phyloP scores from a whole-genome alignment of 2,888 invertebrate genomes.

The Drosophila ochracea region DNA sequence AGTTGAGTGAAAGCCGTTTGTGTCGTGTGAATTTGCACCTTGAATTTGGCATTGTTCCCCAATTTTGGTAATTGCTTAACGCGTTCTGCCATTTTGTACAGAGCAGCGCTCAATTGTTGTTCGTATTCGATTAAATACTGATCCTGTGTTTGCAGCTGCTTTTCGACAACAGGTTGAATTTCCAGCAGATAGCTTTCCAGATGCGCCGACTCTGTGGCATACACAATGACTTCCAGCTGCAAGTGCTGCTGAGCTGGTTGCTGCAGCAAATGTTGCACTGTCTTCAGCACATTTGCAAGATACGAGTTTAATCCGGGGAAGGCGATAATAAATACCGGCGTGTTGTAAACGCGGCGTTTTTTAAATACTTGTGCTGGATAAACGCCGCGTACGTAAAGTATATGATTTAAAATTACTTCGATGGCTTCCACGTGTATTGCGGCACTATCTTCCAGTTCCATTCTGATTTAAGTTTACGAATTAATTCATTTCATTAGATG shows the following conservation, averaged over 20 bases:
- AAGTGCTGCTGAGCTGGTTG: slow-evolving; percentile 58
- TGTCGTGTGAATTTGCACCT: slow-evolving; percentile 81
- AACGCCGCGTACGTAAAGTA: slow-evolving; percentile 80
- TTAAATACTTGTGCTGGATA: slow-evolving; percentile 84
- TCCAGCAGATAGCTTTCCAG: slow-evolving; percentile 67
- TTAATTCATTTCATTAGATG: slow-evolving; percentile 6
- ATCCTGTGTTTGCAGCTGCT: slow-evolving; percentile 49
- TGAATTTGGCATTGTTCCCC: slow-evolving; percentile 73
- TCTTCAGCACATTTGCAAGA: slow-evolving; percentile 72
- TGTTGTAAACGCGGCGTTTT: slow-evolving; percentile 81
- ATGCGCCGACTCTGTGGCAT: slow-evolving; percentile 54
- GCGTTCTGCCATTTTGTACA: slow-evolving; percentile 79
- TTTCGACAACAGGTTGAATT: slow-evolving; percentile 13
- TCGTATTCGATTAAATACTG: slow-evolving; percentile 82
- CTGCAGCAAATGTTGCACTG: slow-evolving; percentile 69
- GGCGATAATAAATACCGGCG: slow-evolving; percentile 79
- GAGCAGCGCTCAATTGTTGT: slow-evolving; percentile 76
- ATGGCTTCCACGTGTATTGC: slow-evolving; percentile 82
- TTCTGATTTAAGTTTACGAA: slow-evolving; percentile 9
- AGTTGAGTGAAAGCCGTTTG: slow-evolving; percentile 78
- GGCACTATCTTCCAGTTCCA: slow-evolving; percentile 44
- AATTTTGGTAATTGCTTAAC: slow-evolving; percentile 76
- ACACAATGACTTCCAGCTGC: slow-evolving; percentile 77
- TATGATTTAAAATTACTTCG: slow-evolving; percentile 83
- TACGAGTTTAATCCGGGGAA: slow-evolving; percentile 83